Evolutionary conservation across 2,113 vertebrate species (phyloP).

Genomic region (Cricetomys ansorgei): DNA sequence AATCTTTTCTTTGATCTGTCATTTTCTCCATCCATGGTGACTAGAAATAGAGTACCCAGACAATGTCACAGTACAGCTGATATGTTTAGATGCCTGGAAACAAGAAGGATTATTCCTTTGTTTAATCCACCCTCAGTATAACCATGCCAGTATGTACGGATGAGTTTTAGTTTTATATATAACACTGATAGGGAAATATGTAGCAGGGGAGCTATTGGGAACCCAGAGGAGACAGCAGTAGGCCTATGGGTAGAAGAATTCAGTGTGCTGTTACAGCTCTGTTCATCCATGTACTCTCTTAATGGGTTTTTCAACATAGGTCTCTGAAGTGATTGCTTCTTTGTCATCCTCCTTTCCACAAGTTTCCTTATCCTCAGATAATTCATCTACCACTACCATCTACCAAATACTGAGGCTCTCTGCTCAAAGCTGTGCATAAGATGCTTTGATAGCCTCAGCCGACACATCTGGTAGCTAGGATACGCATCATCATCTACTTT

Average conservation of each 20-base stretch:
- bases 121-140: neutral
- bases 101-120: neutral
- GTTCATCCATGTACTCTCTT: neutral
- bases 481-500: neutral
- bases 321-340: neutral
- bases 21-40: neutral
- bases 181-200: neutral
- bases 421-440: neutral
- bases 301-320: too few species aligned
- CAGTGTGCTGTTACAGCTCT: neutral
- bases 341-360: neutral
- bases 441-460: neutral
- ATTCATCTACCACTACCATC: neutral
- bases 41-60: neutral
- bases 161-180: neutral
- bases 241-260: neutral
- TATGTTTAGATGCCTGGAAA: neutral
- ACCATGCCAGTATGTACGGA: neutral
- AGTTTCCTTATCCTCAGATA: neutral
- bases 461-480: neutral
- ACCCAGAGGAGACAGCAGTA: neutral
- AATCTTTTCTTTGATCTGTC: neutral
- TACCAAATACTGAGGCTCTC: neutral
- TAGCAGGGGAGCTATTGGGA: neutral
- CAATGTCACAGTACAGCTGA: neutral